A percentile compares a stretch with the other conserved stretches of the same genome.
phyloP scores from a whole-genome alignment of 2,113 vertebrate genomes.

The Macquaria australasica region DNA sequence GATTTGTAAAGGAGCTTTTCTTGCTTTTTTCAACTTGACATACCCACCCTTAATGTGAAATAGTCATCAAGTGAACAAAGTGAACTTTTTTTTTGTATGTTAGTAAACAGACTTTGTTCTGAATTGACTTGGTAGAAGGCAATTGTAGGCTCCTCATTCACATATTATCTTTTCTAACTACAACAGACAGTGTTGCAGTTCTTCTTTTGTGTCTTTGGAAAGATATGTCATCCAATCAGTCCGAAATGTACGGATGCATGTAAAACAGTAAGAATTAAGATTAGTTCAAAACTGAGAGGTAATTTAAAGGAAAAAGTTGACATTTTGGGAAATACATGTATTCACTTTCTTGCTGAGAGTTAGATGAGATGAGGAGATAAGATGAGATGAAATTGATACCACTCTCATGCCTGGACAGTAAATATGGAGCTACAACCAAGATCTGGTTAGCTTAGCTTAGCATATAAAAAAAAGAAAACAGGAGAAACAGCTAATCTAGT shows the following conservation, averaged over 20 bases:
- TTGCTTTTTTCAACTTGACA: slow-evolving; percentile 21
- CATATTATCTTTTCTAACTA: background rate
- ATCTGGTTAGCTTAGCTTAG: background rate
- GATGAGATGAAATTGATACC: background rate
- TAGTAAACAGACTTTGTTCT: background rate
- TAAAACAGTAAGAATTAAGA: background rate
- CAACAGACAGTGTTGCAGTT: background rate
- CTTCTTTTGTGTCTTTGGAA: background rate
- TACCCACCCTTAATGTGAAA: slow-evolving; percentile 6
- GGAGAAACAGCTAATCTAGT: background rate
- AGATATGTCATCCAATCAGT: background rate
- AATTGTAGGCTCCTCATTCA: background rate
- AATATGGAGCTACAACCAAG: background rate
- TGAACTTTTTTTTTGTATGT: background rate
- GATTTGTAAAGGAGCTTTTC: slow-evolving; percentile 24
- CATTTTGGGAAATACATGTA: background rate
- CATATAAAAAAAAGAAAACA: background rate
- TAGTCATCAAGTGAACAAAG: background rate
- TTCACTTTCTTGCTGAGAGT: background rate
- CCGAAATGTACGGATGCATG: background rate
- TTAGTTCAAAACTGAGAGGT: background rate
- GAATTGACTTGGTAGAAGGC: background rate
- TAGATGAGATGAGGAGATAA: background rate
- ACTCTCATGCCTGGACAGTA: background rate
- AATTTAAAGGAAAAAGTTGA: background rate